Evolutionary conservation across 1,140 invertebrate genomes (phyloP).

Genomic region (Zaprionus capensis): DNA sequence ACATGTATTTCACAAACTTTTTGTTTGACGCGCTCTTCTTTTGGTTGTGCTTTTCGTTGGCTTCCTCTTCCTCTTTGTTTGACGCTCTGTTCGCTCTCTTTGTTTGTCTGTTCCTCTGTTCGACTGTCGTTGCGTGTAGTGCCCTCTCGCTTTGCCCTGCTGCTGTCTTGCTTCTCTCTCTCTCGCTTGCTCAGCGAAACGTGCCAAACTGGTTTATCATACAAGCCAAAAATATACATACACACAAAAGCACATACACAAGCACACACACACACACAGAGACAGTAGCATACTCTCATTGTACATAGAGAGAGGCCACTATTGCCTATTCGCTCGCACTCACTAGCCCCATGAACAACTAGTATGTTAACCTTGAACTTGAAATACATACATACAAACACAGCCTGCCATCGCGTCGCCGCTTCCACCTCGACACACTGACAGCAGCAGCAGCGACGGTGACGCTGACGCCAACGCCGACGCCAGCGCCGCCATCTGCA

Average conservation of each 20-base stretch:
- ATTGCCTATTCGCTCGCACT: slow-evolving; percentile 50
- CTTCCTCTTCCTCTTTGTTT: slow-evolving; percentile 55
- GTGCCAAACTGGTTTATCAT: slow-evolving; percentile 75
- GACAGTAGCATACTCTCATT: slow-evolving; percentile 27
- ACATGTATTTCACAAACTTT: slow-evolving; percentile 6
- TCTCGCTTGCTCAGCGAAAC: slow-evolving; percentile 73
- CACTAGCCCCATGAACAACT: slow-evolving; percentile 62
- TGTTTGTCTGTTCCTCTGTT: slow-evolving; percentile 67
- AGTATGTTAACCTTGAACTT: slow-evolving; percentile 84
- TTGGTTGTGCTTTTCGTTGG: slow-evolving; percentile 30
- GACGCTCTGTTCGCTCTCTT: slow-evolving; percentile 62
- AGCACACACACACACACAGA: neutral
- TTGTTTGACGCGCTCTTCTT: slow-evolving; percentile 55
- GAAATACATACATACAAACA: slow-evolving; percentile 77
- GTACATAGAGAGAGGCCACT: slow-evolving; percentile 37
- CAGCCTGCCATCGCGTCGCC: slow-evolving; percentile 48
- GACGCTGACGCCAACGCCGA: slow-evolving; percentile 48
- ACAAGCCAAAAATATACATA: slow-evolving; percentile 38
- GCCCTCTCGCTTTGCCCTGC: slow-evolving; percentile 38
- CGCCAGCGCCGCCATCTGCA: slow-evolving; percentile 31
- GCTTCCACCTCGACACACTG: slow-evolving; percentile 71
- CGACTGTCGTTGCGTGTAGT: neutral
- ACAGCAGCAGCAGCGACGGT: slow-evolving; percentile 26
- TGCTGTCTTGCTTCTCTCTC: slow-evolving; percentile 36
- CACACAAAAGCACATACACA: slow-evolving; percentile 23